Conservation (phyloP, 2,113 vertebrate species). For the Athene noctua region DNA sequence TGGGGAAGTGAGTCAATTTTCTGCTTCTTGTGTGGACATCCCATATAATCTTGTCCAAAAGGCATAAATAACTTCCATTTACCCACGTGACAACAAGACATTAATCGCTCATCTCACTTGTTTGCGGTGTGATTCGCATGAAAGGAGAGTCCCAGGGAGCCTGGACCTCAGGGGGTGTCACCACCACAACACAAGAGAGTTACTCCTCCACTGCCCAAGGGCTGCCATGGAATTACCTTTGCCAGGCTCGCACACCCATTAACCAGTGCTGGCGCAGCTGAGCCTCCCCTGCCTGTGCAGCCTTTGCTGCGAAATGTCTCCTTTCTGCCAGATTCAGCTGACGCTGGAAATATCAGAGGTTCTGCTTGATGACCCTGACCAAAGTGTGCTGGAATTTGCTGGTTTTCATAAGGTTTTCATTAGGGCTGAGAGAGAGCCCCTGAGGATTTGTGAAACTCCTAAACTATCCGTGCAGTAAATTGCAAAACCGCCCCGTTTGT, state of each 20-base stretch:
- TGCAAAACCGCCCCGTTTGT: background rate
- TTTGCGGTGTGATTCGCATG: accelerated
- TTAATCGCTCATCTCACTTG: background rate
- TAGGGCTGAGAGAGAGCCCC: background rate
- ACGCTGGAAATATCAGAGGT: background rate
- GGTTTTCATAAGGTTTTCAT: slow-evolving; percentile 44
- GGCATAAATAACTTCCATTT: background rate
- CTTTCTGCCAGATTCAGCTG: background rate
- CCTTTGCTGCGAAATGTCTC: background rate
- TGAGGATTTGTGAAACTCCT: slow-evolving; percentile 22
- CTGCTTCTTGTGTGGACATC: background rate
- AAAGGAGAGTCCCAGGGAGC: background rate
- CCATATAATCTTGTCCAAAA: background rate
- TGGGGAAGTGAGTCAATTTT: background rate
- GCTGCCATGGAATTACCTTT: background rate
- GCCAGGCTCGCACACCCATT: background rate
- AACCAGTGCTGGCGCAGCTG: accelerated
- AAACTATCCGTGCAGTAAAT: accelerated
- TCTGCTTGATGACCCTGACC: slow-evolving; percentile 13
- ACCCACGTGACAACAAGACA: accelerated
- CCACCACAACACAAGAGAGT: accelerated
- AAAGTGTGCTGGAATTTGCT: slow-evolving; percentile 18
- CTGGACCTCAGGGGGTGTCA: background rate
- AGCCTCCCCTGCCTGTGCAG: background rate
- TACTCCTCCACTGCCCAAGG: background rate